Base-by-base conservation (phyloP, 2,888 invertebrate genomes). In the Nomada hirtipes region DNA sequence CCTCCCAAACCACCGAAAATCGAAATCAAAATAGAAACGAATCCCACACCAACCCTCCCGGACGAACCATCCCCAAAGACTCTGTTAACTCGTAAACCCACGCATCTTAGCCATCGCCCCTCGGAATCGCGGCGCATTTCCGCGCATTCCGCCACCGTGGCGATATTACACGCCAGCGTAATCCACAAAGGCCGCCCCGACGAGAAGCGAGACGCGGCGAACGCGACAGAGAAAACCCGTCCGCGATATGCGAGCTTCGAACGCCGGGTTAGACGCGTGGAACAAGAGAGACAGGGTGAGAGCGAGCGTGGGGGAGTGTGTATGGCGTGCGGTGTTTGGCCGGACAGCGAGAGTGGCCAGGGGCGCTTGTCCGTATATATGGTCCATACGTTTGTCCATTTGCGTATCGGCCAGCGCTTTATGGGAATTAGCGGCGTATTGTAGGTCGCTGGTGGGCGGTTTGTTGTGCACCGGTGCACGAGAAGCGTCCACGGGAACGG, bases 361-460 rank as follows among this genome's bases (percentile, higher is more conserved):
- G 85, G 82, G 80, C 87, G 89, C 84, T 89, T 89, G 90, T 89
- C 84, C 88, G 88, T 79, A 86, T 88, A 53, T 53, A 36, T 36
- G 36, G 87, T 88, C 86, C 88, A 89, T 86, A 89, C 90, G 90
- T 93, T 92, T 92, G 92, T 92, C 92, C 93, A 93, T 92, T 92
- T 93, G 92, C 92, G 92, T 92, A 91, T 90, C 91, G 89, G 89
- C 76, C 86, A 88, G 88, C 89, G 93, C 92, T 93, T 93, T 93
- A 93, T 93, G 90, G 92, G 92, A 93, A 92, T 93, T 93, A 93
- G 92, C 92, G 91, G 91, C 89, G 92, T 89, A 93, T 93, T 93
- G 93, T 93, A 92, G 93, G 92, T 89, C 90, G 91, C 90, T 89
- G 88, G 90, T 91, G 92, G 91, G 91, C 91, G 91, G 92, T 89